Percentiles rank a stretch among this genome's conserved stretches.
These are phyloP conservation scores for Luehdorfia chinensis DNA, from an alignment of 1,140 invertebrate genomes.

Conservation along the genomic window DNA sequence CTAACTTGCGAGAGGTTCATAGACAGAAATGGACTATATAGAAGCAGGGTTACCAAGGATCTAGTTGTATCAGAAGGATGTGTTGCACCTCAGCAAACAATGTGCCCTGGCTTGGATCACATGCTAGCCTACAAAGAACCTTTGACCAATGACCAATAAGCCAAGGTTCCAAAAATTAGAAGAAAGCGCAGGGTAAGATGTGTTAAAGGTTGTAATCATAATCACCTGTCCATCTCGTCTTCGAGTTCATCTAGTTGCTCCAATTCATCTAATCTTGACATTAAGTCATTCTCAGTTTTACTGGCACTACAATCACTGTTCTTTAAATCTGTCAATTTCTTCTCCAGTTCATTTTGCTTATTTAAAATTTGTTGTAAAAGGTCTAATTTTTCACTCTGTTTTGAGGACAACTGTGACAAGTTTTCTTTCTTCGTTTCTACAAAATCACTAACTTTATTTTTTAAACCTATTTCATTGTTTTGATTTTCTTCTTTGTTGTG, in stretches of 20 bases:
- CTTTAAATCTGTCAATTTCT: slow-evolving; percentile 69
- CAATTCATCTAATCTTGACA: slow-evolving; percentile 75
- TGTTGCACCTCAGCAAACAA: too few species aligned
- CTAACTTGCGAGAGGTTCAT: too few species aligned
- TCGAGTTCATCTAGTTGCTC: slow-evolving; percentile 79
- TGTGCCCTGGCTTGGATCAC: too few species aligned
- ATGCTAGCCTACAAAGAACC: too few species aligned
- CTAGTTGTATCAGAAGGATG: too few species aligned
- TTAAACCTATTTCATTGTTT: not conserved
- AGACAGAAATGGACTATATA: too few species aligned
- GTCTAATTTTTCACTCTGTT: slow-evolving; percentile 35
- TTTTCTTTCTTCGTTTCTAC: not conserved
- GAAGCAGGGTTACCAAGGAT: too few species aligned
- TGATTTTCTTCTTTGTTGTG: slow-evolving; percentile 17
- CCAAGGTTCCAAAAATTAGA: too few species aligned
- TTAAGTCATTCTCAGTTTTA: slow-evolving; percentile 70
- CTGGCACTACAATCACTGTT: slow-evolving; percentile 52
- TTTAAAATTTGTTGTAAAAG: slow-evolving; percentile 69
- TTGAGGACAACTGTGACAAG: not conserved
- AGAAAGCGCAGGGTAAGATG: too few species aligned
- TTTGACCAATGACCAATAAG: too few species aligned
- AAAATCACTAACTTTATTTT: not conserved
- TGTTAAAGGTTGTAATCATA: not conserved
- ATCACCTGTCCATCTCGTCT: slow-evolving; percentile 75
- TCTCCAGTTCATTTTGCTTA: slow-evolving; percentile 74